Evolutionary conservation across 2,797 vertebrate genomes (phyloP).

Genomic region (Eulemur albifrons): DNA sequence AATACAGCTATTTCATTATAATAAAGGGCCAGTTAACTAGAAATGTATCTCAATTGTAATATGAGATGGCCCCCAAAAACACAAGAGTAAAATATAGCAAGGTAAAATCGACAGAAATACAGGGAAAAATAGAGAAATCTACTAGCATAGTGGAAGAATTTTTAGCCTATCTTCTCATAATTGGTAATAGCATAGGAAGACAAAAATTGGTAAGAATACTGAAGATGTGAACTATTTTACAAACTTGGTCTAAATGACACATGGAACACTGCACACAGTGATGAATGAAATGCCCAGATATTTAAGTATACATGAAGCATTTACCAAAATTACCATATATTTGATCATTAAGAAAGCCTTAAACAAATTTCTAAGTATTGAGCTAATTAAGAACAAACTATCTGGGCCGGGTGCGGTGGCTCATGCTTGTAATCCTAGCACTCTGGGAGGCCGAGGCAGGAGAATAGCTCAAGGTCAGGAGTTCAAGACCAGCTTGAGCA

Average conservation of each 20-base stretch:
- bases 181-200: neutral
- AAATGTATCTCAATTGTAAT: neutral
- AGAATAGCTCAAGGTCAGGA: too few species aligned
- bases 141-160: neutral
- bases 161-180: neutral
- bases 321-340: neutral
- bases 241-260: neutral
- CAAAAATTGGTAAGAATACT: neutral
- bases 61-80: neutral
- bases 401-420: too few species aligned
- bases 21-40: neutral
- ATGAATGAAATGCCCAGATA: neutral
- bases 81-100: neutral
- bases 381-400: neutral
- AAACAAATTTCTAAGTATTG: neutral
- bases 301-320: neutral
- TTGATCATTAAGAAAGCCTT: neutral
- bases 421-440: too few species aligned
- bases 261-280: neutral
- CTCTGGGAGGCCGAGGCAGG: too few species aligned
- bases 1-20: neutral
- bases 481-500: too few species aligned
- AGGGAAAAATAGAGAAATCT: neutral
- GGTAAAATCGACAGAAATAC: neutral
- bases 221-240: neutral